phyloP scores from a whole-genome alignment of 2,888 invertebrate genomes.

The Phortica okadai region DNA sequence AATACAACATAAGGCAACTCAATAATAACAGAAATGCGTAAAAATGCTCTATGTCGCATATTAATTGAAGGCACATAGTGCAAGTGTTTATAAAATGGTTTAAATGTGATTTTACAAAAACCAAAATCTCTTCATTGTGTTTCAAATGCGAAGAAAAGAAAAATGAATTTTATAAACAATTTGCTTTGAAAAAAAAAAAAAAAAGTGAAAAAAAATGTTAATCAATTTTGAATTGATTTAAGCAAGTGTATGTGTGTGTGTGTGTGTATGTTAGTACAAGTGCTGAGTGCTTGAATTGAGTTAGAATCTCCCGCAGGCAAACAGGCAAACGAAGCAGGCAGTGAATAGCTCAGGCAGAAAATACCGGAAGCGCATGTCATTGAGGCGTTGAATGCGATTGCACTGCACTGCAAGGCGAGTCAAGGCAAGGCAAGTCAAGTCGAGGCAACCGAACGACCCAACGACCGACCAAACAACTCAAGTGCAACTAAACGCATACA shows the following conservation, averaged over 20 bases:
- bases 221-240: neutral
- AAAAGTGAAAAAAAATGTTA: neutral
- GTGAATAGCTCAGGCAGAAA: neutral
- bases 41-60: no score
- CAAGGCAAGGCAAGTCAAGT: neutral
- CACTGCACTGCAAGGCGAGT: neutral
- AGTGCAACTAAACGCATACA: constrained; percentile 9
- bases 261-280: constrained; percentile 1
- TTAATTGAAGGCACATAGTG: no score
- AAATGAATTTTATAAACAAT: neutral
- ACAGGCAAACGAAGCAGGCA: neutral
- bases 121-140: no score
- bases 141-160: no score
- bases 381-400: constrained; percentile 26
- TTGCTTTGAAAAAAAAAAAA: neutral
- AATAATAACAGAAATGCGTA: no score
- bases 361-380: constrained; percentile 25
- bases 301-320: constrained; percentile 1
- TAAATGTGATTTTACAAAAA: no score
- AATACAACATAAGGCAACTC: no score
- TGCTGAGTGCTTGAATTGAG: constrained; percentile 5
- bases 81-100: no score
- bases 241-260: neutral
- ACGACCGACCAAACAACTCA: neutral
- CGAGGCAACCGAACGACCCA: neutral